Evolutionary conservation across 2,113 vertebrate species (phyloP), one percentile per base, ranked within the genome.

Genomic region (Zosterops hypoxanthus): DNA sequence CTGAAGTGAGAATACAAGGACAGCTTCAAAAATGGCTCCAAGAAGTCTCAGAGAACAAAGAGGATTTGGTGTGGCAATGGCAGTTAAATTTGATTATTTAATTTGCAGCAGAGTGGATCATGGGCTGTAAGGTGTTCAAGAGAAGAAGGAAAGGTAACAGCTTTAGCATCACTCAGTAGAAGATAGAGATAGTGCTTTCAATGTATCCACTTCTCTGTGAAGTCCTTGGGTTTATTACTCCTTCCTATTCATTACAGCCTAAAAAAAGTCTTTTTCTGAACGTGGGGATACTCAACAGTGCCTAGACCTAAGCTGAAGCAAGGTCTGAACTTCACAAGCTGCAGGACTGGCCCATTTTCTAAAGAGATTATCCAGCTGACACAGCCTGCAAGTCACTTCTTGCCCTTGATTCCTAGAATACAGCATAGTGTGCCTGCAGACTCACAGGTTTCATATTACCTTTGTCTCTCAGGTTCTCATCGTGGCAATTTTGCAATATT

Each of bases 361-460:
- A 25, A 46, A 79, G 41, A 72, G 22, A 68, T 39, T 64, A 49
- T 13, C 34, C 70, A 82, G 28, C 26, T 71, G 47, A 81, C 42
- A 65, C 47, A 52, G 34, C 25, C 75, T 82, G 55, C 93, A 86
- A 95, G 92, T 82, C 84, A 52, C 31, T 93, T 88, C 90, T 95
- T 94, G 90, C 34, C 60, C 36, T 49, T 56, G 44, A 14, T 63
- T 69, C 59, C 70, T 77, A 66, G 85, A 90, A 70, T 69, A 72
- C 77, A 85, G 52, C 44, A 8, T 1, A 0, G 33, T 0, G 0
- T 89, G 83, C 44, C 61, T 61, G 55, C 63, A 88, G 4, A 56
- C 29, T 85, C 46, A 9, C 34, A 47, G 55, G 66, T 73, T 85
- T 93, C 87, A 34, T 21, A 15, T 91, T 82, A 63, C 50, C 68